These are phyloP conservation scores for Tokudaia muenninki DNA, from an alignment of 2,797 vertebrate genomes.

Conservation along the genomic window DNA sequence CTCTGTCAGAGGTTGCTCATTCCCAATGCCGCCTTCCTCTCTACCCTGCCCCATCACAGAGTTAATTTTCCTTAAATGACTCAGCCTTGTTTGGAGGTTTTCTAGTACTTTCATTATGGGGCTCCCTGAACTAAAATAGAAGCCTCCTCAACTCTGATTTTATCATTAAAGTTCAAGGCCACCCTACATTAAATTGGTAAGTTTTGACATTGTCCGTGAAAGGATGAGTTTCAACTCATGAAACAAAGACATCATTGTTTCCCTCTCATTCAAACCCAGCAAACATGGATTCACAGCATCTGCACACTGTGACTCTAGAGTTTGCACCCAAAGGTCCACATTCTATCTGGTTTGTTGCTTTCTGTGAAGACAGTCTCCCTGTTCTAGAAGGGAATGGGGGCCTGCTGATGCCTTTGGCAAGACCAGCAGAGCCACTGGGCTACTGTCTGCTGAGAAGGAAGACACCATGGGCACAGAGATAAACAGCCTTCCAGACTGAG, in stretches of 20 bases:
- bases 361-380: not conserved
- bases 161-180: slow-evolving; percentile 56
- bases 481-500: slow-evolving; percentile 53
- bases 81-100: slow-evolving; percentile 59
- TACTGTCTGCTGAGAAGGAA: slow-evolving; percentile 26
- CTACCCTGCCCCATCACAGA: not conserved
- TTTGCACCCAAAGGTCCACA: not conserved
- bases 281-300: not conserved
- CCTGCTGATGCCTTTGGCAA: not conserved
- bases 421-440: not conserved
- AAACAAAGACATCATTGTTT: slow-evolving; percentile 64
- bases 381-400: not conserved
- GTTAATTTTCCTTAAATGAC: slow-evolving; percentile 59
- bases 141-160: slow-evolving; percentile 12
- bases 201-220: slow-evolving; percentile 57
- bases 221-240: slow-evolving; percentile 7
- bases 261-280: not conserved
- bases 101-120: slow-evolving; percentile 64
- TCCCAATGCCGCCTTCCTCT: not conserved
- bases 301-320: not conserved
- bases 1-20: not conserved
- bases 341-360: not conserved
- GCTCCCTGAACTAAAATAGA: slow-evolving; percentile 68
- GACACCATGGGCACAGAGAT: slow-evolving; percentile 1
- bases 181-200: slow-evolving; percentile 64